Base-by-base conservation (phyloP, 2,888 invertebrate genomes). In the Meteorus colon region DNA sequence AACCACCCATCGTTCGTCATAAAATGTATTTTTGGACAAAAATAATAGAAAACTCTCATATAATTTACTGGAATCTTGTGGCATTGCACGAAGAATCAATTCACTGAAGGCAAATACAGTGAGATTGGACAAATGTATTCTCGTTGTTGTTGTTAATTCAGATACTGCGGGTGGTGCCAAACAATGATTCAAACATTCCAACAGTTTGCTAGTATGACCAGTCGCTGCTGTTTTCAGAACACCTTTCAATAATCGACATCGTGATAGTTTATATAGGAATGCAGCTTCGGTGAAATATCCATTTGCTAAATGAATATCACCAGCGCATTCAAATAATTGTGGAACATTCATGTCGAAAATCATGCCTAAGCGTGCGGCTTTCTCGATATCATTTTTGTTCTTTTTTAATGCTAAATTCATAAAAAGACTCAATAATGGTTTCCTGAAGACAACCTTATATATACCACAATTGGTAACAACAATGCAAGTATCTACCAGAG, bases 251-350 rank as follows among this genome's bases (percentile, higher is more conserved):
- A 93, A 90, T 73, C 91, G 90, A 84, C 92, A 92, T 90, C 94
- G 94, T 0, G 96, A 94, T 74, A 96, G 92, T 84, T 95, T 95
- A 89, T 96, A 97, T 27, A 97, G 92, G 78, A 95, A 92, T 80
- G 95, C 92, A 0, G 97, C 97, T 77, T 95, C 94, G 69, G 94
- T 92, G 78, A 95, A 93, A 81, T 94, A 93, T 16, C 94, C 94
- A 78, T 94, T 92, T 4, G 94, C 92, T 85, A 97, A 91, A 84
- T 96, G 91, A 88, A 95, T 92, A 89, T 97, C 97, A 0, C 96
- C 96, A 41, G 96, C 95, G 82, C 93, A 93, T 86, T 96, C 95
- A 80, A 97, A 91, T 71, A 94, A 90, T 73, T 92, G 92, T 78
- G 93, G 93, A 68, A 95, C 90, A 82, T 93, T 93, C 72, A 94